Conservation (phyloP, 2,797 vertebrate species). For the Brotula barbata region DNA sequence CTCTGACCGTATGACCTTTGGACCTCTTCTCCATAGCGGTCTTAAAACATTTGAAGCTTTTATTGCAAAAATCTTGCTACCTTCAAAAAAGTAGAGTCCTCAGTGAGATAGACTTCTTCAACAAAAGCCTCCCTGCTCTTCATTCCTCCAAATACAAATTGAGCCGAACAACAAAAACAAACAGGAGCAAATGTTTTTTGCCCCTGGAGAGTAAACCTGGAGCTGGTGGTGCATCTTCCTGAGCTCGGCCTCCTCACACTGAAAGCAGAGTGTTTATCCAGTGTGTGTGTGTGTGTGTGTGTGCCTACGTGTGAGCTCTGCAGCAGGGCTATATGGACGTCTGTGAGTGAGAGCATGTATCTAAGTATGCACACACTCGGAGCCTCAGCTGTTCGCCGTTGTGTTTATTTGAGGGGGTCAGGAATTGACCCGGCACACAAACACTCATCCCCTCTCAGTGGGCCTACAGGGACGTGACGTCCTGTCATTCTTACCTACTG, state of each 20-base stretch:
- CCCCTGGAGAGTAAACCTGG: conserved; percentile 21
- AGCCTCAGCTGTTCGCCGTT: conserved; percentile 60
- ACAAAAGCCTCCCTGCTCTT: conserved; percentile 23
- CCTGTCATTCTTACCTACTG: conserved; percentile 46
- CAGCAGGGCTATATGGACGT: conserved; percentile 1
- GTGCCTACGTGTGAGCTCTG: conserved; percentile 13
- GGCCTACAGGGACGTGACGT: conserved; percentile 34
- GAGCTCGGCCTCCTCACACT: neutral
- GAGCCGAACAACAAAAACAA: conserved; percentile 49
- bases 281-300: conserved; percentile 8
- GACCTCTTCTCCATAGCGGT: conserved; percentile 58
- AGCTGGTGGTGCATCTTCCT: conserved; percentile 14
- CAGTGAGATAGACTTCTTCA: conserved; percentile 24
- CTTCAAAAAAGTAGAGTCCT: conserved; percentile 6
- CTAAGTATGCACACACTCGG: conserved; percentile 50
- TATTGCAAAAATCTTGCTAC: conserved; percentile 21
- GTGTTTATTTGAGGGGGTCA: conserved; percentile 71
- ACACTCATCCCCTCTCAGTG: conserved; percentile 57
- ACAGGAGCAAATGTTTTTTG: conserved; percentile 32
- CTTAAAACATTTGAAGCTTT: conserved; percentile 37
- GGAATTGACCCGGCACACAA: conserved; percentile 67
- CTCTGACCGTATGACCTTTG: conserved; percentile 60
- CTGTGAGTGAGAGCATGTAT: conserved; percentile 27
- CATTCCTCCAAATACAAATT: conserved; percentile 41
- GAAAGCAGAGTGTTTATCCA: conserved; percentile 21